These are phyloP conservation scores for Drosophila varians DNA, from an alignment of 1,140 invertebrate species.

Conservation along the genomic window DNA sequence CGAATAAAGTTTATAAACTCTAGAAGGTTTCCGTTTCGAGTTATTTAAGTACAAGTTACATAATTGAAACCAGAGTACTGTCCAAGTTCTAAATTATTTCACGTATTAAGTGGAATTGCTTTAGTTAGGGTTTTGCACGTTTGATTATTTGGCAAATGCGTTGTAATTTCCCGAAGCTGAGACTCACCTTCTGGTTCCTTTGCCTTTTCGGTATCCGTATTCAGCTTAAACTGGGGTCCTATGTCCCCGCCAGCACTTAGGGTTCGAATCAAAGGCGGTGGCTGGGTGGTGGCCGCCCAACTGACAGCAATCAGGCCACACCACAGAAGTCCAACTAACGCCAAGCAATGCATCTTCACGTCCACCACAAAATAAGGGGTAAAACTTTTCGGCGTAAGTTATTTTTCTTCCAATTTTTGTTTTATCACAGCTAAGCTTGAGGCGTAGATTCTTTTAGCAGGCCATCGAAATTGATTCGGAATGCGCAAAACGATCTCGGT, in stretches of 20 bases:
- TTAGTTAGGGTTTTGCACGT: constrained; percentile 18
- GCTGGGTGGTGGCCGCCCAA: constrained; percentile 56
- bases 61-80: constrained; percentile 32
- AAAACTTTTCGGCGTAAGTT: neutral
- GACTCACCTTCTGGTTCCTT: constrained; percentile 54
- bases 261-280: constrained; percentile 64
- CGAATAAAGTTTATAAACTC: too few species aligned
- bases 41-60: constrained; percentile 27
- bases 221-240: constrained; percentile 60
- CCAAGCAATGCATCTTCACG: constrained; percentile 35
- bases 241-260: constrained; percentile 60
- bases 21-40: too few species aligned
- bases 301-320: constrained; percentile 9
- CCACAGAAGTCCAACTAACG: constrained; percentile 19
- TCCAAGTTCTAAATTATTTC: constrained; percentile 39
- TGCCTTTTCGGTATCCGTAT: neutral
- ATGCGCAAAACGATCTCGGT: constrained; percentile 27
- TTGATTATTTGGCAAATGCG: neutral
- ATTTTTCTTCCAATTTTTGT: constrained; percentile 15
- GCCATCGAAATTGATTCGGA: constrained; percentile 41
- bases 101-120: constrained; percentile 41
- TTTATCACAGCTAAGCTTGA: constrained; percentile 65
- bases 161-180: neutral
- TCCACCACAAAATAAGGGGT: neutral
- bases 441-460: constrained; percentile 41